Evolutionary conservation across 1,140 invertebrate genomes (phyloP).

Genomic region (Bilobella aurantiaca): DNA sequence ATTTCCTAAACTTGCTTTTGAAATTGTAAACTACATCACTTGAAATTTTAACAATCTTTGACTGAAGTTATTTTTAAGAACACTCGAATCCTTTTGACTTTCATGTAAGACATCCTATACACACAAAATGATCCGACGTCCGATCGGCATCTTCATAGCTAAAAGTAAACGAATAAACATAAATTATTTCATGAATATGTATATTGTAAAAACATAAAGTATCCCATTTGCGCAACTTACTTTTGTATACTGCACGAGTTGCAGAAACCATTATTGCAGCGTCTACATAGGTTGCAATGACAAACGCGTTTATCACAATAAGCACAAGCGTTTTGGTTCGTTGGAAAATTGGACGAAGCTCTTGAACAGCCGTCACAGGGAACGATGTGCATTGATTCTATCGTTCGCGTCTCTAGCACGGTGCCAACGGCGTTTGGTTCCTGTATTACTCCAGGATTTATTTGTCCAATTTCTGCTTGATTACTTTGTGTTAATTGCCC

Average conservation of each 20-base stretch:
- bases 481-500: neutral
- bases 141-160: conserved; percentile 10
- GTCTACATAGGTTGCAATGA: neutral
- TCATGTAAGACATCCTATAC: conserved; percentile 10
- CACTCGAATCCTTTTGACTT: neutral
- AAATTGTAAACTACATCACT: no score
- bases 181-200: neutral
- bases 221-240: no score
- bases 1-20: no score
- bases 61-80: no score
- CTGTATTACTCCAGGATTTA: neutral
- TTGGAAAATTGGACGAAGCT: no score
- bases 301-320: conserved; percentile 4
- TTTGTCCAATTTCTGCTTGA: neutral
- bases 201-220: no score
- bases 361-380: neutral
- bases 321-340: neutral
- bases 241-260: conserved; percentile 1
- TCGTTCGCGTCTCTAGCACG: neutral
- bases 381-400: neutral
- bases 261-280: neutral
- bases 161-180: neutral
- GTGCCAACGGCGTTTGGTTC: neutral
- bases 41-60: no score
- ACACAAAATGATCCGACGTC: neutral